phyloP scores from a whole-genome alignment of 2,888 invertebrate species.

The Venusia cambrica region DNA sequence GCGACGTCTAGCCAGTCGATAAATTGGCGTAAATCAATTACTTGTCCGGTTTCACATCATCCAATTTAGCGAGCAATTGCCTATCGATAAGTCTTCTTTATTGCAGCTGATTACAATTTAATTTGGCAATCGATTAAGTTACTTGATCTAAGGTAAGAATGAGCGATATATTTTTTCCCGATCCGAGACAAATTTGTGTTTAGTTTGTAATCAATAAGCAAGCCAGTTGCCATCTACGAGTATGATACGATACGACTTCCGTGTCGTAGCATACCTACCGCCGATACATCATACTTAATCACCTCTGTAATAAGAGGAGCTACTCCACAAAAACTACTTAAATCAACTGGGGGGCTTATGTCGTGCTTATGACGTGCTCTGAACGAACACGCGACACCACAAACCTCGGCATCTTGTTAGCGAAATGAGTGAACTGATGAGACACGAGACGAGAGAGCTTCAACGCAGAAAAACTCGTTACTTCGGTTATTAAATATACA shows the following conservation, averaged over 20 bases:
- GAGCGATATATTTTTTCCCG: no score
- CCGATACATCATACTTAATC: slow-evolving; percentile 21
- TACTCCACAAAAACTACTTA: background rate
- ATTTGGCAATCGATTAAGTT: slow-evolving; percentile 11
- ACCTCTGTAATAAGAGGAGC: background rate
- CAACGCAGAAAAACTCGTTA: no score
- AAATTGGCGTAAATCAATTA: slow-evolving; percentile 19
- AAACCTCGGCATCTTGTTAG: no score
- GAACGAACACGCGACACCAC: no score
- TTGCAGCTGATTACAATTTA: slow-evolving; percentile 16
- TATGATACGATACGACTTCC: background rate
- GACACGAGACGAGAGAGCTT: no score
- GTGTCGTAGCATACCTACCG: slow-evolving; percentile 10
- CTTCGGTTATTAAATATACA: no score
- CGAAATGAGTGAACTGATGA: no score
- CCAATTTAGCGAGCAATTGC: slow-evolving; percentile 15
- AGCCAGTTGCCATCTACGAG: slow-evolving; percentile 1
- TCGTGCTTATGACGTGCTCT: no score
- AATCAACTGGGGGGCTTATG: no score
- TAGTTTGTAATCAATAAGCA: background rate
- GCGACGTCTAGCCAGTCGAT: slow-evolving; percentile 14
- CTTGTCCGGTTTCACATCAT: slow-evolving; percentile 21
- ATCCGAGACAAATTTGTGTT: no score
- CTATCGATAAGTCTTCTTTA: slow-evolving; percentile 18
- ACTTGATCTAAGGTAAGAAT: no score